These are phyloP conservation scores for Coreius guichenoti DNA, from an alignment of 2,797 vertebrate genomes.

Conservation along the genomic window DNA sequence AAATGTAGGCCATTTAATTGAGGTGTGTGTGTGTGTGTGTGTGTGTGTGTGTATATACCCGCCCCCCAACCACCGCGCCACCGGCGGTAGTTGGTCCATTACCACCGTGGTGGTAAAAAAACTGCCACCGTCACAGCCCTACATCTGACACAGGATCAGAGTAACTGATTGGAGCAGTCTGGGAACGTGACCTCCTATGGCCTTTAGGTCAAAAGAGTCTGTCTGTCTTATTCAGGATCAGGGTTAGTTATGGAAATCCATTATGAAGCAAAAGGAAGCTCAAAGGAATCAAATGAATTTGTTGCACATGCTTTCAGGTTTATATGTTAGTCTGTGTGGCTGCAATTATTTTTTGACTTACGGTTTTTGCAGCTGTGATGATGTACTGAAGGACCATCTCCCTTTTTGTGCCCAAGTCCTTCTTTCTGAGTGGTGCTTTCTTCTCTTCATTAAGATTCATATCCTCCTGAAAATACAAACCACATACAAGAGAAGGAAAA, in stretches of 20 bases:
- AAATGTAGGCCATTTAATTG: too few species aligned
- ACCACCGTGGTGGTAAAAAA: too few species aligned
- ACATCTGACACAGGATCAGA: neutral
- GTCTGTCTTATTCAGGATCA: neutral
- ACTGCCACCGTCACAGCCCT: too few species aligned
- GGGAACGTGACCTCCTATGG: neutral
- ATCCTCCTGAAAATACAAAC: slow-evolving; percentile 87
- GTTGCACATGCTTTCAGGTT: neutral
- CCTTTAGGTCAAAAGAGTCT: neutral
- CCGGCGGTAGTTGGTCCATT: too few species aligned
- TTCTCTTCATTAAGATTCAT: slow-evolving; percentile 99
- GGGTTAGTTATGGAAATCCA: neutral
- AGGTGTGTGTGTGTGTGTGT: too few species aligned
- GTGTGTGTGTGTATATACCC: too few species aligned
- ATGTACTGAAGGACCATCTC: slow-evolving; percentile 99
- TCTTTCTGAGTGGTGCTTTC: slow-evolving; percentile 93
- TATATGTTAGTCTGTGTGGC: neutral
- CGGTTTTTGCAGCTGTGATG: slow-evolving; percentile 90
- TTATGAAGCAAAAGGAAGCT: neutral
- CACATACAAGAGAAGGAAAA: slow-evolving; percentile 11
- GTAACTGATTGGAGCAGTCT: slow-evolving; percentile 1
- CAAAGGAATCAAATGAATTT: neutral
- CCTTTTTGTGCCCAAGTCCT: slow-evolving; percentile 92
- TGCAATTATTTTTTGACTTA: slow-evolving; percentile 76
- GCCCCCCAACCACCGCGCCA: too few species aligned